Base-by-base conservation (phyloP, 1,140 invertebrate species). In the Portunus trituberculatus region DNA sequence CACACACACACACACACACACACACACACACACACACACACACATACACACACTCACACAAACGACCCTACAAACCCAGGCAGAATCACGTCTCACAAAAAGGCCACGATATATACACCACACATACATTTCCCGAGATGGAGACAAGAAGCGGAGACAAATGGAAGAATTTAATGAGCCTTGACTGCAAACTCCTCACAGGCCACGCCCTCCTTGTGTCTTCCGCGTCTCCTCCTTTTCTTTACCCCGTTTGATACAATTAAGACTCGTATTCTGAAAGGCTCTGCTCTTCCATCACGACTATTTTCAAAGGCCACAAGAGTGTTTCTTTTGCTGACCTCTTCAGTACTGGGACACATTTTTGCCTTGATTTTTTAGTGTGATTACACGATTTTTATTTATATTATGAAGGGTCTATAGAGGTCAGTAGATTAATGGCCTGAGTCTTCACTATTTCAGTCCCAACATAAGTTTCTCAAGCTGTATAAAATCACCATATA, bases 161-260 rank as follows among this genome's bases (percentile, higher is more conserved):
- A 76, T 76, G 67, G 67, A 76, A n/a, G 67, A n/a, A n/a, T n/a
- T 76, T 76, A 76, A 76, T 76, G 67, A 76, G 67, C 67, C 67
- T n/a, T 76, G 67, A 76, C 67, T 76, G 67, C 67, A 76, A 76
- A 76, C 67, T 76, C 20, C 67, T 76, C 6, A n/a, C 67, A 7
- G 20, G n/a, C 67, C 67, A 25, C 67, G 20, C 67, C 67, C 67
- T 76, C 67, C 67, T 25, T 76, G 6, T 76, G 20, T 76, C 67
- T 20, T n/a, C 67, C n/a, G 6, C 12, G 67, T n/a, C 67, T n/a
- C 67, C 25, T 76, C 20, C 67, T 8, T 76, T 76, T 76, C 67
- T 76, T 76, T 76, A 76, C 25, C n/a, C 67, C 20, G 39, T 39
- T 39, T 39, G 1, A 3, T 76, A 25, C 67, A 76, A 76, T 76